A percentile compares a stretch with the other conserved stretches of the same genome.
phyloP scores from a whole-genome alignment of 1,140 invertebrate genomes.

The Drosophila lowei region DNA sequence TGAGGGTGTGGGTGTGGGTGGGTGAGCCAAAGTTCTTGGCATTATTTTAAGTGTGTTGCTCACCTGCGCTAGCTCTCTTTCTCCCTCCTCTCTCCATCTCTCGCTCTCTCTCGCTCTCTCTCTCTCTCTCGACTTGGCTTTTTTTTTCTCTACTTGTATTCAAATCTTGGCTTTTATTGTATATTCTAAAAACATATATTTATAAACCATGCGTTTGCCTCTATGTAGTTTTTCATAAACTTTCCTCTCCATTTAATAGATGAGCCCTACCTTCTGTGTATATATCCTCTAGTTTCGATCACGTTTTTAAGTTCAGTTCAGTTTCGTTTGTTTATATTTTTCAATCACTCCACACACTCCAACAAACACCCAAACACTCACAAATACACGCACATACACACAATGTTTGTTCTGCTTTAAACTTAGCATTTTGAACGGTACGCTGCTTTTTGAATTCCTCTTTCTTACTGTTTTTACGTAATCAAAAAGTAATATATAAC shows the following conservation, averaged over 20 bases:
- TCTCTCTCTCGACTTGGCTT: conserved; percentile 52
- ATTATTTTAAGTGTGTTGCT: conserved; percentile 73
- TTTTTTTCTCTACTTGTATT: conserved; percentile 70
- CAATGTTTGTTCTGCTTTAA: conserved; percentile 42
- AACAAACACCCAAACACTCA: neutral
- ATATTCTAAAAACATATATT: conserved; percentile 20
- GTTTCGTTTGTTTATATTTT: conserved; percentile 16
- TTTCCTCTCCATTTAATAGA: neutral
- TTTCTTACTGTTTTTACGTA: conserved; percentile 67
- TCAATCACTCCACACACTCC: neutral
- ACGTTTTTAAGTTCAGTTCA: conserved; percentile 31
- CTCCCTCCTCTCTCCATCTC: conserved; percentile 3
- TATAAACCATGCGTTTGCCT: conserved; percentile 37
- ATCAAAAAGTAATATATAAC: conserved; percentile 83
- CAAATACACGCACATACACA: conserved; percentile 22
- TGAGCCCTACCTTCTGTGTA: no score
- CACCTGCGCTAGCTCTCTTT: conserved; percentile 54
- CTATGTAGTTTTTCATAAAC: conserved; percentile 35
- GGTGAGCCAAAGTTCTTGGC: conserved; percentile 69
- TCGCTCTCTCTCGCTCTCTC: conserved; percentile 15
- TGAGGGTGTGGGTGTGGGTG: conserved; percentile 33
- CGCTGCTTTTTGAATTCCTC: conserved; percentile 63
- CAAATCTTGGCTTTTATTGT: conserved; percentile 39
- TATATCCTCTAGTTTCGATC: conserved; percentile 19
- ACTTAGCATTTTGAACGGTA: conserved; percentile 66